A percentile compares a stretch with the other conserved stretches of the same genome.
These are phyloP conservation scores for Ophioninae sp. DNA, from an alignment of 2,888 invertebrate genomes.

Conservation along the genomic window DNA sequence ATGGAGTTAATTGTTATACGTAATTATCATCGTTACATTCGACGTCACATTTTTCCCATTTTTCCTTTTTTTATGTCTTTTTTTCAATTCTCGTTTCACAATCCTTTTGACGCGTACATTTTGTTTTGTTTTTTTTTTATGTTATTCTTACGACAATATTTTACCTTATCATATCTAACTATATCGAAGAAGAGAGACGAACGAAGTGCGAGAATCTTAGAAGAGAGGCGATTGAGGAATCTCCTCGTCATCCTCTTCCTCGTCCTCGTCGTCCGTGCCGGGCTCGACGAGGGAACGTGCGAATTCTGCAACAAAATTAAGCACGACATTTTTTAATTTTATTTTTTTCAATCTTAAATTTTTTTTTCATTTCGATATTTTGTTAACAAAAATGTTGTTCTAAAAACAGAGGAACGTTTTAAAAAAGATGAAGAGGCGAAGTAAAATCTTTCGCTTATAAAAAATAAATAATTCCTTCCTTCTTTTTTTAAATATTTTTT, in stretches of 20 bases:
- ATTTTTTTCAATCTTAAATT: background rate
- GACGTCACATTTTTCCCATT: slow-evolving; percentile 10
- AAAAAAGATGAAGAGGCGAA: background rate
- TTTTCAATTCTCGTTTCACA: no score
- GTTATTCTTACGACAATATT: slow-evolving; percentile 23
- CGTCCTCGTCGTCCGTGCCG: slow-evolving; percentile 87
- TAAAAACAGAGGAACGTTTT: background rate
- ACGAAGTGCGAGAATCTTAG: slow-evolving; percentile 63
- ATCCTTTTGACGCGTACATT: slow-evolving; percentile 6
- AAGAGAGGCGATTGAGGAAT: slow-evolving; percentile 79
- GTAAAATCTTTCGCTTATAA: background rate
- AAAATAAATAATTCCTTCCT: no score
- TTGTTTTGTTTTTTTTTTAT: background rate
- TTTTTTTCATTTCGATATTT: background rate
- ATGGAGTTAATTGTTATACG: slow-evolving; percentile 54
- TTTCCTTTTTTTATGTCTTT: slow-evolving; percentile 15
- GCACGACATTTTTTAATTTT: background rate
- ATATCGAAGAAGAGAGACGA: slow-evolving; percentile 48
- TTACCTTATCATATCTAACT: slow-evolving; percentile 53
- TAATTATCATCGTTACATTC: slow-evolving; percentile 47
- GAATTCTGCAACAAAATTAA: slow-evolving; percentile 84
- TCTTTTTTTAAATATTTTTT: no score
- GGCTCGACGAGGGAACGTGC: slow-evolving; percentile 93
- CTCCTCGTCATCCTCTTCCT: slow-evolving; percentile 88
- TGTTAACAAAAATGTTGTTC: background rate